Evolutionary conservation across 2,888 invertebrate genomes (phyloP).

Genomic region (Dynastes hyllus): DNA sequence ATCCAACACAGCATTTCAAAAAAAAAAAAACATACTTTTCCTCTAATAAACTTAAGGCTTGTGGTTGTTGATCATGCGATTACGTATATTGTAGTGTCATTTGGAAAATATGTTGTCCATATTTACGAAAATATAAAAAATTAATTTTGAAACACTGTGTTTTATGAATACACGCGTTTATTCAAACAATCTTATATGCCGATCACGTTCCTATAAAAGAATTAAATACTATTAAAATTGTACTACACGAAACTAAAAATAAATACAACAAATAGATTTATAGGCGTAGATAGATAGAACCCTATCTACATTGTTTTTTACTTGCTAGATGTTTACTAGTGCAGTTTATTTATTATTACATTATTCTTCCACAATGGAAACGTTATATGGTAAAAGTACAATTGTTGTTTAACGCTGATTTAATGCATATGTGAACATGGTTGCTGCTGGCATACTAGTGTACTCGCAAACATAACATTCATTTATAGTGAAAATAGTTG

Average conservation of each 20-base stretch:
- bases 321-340: conserved; percentile 33
- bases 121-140: background rate
- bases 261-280: conserved; percentile 45
- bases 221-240: conserved; percentile 51
- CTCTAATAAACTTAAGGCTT: background rate
- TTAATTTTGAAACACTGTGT: conserved; percentile 37
- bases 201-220: conserved; percentile 35
- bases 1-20: conserved; percentile 31
- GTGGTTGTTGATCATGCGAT: conserved; percentile 1
- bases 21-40: background rate
- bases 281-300: conserved; percentile 32
- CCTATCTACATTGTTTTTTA: conserved; percentile 25
- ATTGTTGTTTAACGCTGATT: no score
- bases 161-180: conserved; percentile 7
- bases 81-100: conserved; percentile 6
- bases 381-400: no score
- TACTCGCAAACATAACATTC: no score
- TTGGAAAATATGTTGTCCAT: background rate
- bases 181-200: conserved; percentile 18
- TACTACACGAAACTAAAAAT: conserved; percentile 49
- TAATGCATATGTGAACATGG: no score
- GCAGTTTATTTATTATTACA: conserved; percentile 28
- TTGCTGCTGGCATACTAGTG: no score
- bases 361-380: conserved; percentile 42
- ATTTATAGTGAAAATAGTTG: no score